These are phyloP conservation scores for Alloscopus bannaensis DNA, from an alignment of 2,888 invertebrate species.

Conservation along the genomic window DNA sequence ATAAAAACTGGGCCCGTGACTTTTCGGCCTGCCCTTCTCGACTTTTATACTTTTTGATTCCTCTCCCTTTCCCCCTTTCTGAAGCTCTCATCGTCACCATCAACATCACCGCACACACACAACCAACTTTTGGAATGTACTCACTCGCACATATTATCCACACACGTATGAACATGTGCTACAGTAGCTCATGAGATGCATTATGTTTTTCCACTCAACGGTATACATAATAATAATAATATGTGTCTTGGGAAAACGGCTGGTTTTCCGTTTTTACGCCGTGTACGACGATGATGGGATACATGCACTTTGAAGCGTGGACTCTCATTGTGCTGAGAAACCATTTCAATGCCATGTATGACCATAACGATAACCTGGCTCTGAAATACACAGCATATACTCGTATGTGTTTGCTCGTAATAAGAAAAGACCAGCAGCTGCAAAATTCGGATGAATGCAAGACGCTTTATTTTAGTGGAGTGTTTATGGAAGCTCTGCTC, in stretches of 20 bases:
- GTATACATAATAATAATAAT: too few relatives aligned
- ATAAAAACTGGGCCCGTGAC: constrained; percentile 64
- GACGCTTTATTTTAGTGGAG: too few relatives aligned
- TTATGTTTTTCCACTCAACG: constrained; percentile 44
- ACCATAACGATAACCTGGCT: too few relatives aligned
- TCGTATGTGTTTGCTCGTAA: too few relatives aligned
- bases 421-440: too few relatives aligned
- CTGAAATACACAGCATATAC: too few relatives aligned
- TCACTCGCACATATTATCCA: constrained; percentile 25
- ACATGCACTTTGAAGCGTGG: neutral
- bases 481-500: too few relatives aligned
- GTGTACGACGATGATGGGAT: neutral
- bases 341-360: constrained; percentile 3
- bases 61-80: constrained; percentile 42
- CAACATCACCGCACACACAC: constrained; percentile 7
- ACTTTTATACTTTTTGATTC: constrained; percentile 58
- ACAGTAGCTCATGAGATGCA: neutral
- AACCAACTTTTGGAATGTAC: neutral
- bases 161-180: constrained; percentile 19
- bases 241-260: constrained; percentile 3
- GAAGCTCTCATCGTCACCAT: constrained; percentile 41
- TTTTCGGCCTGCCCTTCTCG: constrained; percentile 56
- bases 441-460: too few relatives aligned
- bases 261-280: neutral
- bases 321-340: too few relatives aligned